Percentiles rank a stretch among this genome's conserved stretches.
These are phyloP conservation scores for Troides helena DNA, from an alignment of 2,888 invertebrate genomes.

Conservation along the genomic window DNA sequence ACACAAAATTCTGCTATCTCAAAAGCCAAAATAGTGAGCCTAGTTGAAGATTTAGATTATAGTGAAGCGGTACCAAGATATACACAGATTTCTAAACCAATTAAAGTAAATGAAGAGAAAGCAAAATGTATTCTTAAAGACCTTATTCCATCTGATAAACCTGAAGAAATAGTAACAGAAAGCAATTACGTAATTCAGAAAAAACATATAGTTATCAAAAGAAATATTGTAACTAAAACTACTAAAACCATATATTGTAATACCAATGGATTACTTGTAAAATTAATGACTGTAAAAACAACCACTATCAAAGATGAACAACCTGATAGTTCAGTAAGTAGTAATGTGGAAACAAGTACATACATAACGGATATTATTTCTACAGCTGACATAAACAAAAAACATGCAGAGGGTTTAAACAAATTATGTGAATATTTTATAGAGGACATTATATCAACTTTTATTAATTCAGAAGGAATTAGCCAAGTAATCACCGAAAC, in stretches of 20 bases:
- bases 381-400: background rate
- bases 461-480: background rate
- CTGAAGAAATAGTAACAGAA: conserved; percentile 36
- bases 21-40: background rate
- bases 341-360: background rate
- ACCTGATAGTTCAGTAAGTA: conserved; percentile 41
- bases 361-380: background rate
- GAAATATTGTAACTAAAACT: background rate
- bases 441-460: background rate
- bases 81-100: conserved; percentile 20
- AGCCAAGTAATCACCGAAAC: background rate
- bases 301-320: conserved; percentile 44
- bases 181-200: conserved; percentile 33
- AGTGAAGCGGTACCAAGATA: conserved; percentile 1
- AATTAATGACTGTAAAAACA: conserved; percentile 31
- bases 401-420: background rate
- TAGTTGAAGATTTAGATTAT: conserved; percentile 12
- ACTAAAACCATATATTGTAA: background rate
- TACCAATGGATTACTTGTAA: background rate
- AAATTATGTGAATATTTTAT: background rate
- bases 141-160: conserved; percentile 34
- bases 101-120: conserved; percentile 31
- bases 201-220: background rate
- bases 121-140: conserved; percentile 30
- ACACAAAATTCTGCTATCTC: background rate